Conservation (phyloP, 2,888 invertebrate species). For the Pammene aurita region DNA sequence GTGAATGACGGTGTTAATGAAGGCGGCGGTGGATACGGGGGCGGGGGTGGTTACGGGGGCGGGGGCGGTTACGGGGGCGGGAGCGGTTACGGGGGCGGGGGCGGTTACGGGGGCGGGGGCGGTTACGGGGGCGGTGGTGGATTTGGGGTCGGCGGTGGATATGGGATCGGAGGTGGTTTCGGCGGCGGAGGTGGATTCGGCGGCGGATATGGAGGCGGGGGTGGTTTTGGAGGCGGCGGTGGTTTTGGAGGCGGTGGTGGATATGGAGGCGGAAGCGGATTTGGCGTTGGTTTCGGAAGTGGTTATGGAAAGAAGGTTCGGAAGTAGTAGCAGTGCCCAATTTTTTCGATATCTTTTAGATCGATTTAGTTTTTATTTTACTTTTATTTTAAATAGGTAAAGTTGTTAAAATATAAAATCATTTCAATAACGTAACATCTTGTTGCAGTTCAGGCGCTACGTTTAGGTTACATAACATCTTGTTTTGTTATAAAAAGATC, state of each 20-base stretch:
- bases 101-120: not conserved
- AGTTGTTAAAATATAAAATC: no score
- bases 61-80: no score
- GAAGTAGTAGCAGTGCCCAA: not conserved
- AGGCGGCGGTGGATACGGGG: constrained; percentile 30
- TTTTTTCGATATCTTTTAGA: no score
- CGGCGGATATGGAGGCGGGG: not conserved
- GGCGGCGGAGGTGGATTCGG: constrained; percentile 1
- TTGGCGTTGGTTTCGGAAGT: not conserved
- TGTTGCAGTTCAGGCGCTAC: no score
- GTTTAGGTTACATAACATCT: no score
- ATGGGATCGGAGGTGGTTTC: not conserved
- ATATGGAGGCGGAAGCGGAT: not conserved
- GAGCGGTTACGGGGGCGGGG: no score
- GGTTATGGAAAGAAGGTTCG: constrained; percentile 8
- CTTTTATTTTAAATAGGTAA: no score
- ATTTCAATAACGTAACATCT: no score
- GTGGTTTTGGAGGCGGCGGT: constrained; percentile 32
- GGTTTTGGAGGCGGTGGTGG: not conserved
- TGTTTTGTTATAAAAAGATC: no score
- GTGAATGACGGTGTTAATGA: no score
- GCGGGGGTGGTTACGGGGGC: constrained; percentile 21
- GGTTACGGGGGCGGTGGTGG: not conserved
- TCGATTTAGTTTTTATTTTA: no score
- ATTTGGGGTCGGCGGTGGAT: not conserved